A percentile compares a stretch with the other conserved stretches of the same genome.
Conservation (phyloP, 2,113 vertebrate genomes). For the Psephotus haematonotus region DNA sequence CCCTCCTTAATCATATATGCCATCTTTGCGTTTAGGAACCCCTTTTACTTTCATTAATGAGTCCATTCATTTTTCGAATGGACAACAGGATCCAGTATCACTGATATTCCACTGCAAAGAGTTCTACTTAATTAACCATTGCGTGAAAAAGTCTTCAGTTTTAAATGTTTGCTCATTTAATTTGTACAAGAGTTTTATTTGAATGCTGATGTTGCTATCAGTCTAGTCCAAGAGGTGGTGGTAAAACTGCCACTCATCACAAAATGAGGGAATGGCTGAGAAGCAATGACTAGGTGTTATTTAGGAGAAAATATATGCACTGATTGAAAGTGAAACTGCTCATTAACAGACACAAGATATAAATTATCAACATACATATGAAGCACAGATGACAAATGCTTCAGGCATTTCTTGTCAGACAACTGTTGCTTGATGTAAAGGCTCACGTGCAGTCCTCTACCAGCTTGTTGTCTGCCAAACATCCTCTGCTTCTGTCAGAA, state of each 20-base stretch:
- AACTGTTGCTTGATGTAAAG: background rate
- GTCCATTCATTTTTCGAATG: background rate
- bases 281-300: background rate
- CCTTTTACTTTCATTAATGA: background rate
- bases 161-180: background rate
- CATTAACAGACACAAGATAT: background rate
- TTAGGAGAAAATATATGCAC: background rate
- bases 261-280: background rate
- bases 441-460: background rate
- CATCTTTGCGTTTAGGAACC: background rate
- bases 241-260: background rate
- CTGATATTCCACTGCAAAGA: background rate
- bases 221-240: background rate
- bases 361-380: background rate
- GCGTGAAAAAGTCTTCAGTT: background rate
- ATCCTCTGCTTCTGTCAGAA: background rate
- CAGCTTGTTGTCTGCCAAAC: background rate
- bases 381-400: background rate
- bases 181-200: background rate
- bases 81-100: background rate
- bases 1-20: background rate
- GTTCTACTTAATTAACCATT: background rate
- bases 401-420: background rate
- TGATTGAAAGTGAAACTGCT: background rate
- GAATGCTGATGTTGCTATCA: background rate